Conservation (phyloP, 2,888 invertebrate genomes). For the Notocelia uddmanniana region DNA sequence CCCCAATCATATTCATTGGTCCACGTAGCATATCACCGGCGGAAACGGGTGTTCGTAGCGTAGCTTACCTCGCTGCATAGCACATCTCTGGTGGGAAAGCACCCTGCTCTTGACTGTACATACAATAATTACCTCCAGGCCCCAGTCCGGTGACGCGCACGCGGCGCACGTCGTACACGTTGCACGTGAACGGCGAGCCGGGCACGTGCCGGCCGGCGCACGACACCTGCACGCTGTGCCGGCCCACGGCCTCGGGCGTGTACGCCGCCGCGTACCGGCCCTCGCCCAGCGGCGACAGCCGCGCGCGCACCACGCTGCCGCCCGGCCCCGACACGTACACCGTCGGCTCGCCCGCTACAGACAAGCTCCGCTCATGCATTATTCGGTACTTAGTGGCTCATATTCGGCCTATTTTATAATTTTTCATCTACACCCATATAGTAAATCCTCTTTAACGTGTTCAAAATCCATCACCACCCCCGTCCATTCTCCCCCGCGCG, state of each 20-base stretch:
- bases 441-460: too few relatives aligned
- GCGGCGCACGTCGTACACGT: slow-evolving; percentile 96
- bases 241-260: slow-evolving; percentile 94
- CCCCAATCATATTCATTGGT: too few relatives aligned
- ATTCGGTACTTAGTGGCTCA: background rate
- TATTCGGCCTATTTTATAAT: too few relatives aligned
- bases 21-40: too few relatives aligned
- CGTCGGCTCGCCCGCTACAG: slow-evolving; percentile 87
- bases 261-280: slow-evolving; percentile 92
- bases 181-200: slow-evolving; percentile 97
- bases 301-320: slow-evolving; percentile 92
- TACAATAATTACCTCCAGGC: slow-evolving; percentile 70
- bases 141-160: slow-evolving; percentile 89
- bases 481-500: too few relatives aligned
- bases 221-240: slow-evolving; percentile 93
- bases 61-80: background rate
- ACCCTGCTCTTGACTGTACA: too few relatives aligned
- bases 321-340: slow-evolving; percentile 93
- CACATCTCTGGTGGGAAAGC: background rate
- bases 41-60: too few relatives aligned
- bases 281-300: slow-evolving; percentile 87
- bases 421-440: too few relatives aligned
- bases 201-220: slow-evolving; percentile 94
- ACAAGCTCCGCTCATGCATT: slow-evolving; percentile 29
- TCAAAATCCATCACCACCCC: too few relatives aligned